A percentile compares a stretch with the other conserved stretches of the same genome.
Evolutionary conservation across 2,113 vertebrate genomes (phyloP).

Genomic region (Gallinago paraguaiae): DNA sequence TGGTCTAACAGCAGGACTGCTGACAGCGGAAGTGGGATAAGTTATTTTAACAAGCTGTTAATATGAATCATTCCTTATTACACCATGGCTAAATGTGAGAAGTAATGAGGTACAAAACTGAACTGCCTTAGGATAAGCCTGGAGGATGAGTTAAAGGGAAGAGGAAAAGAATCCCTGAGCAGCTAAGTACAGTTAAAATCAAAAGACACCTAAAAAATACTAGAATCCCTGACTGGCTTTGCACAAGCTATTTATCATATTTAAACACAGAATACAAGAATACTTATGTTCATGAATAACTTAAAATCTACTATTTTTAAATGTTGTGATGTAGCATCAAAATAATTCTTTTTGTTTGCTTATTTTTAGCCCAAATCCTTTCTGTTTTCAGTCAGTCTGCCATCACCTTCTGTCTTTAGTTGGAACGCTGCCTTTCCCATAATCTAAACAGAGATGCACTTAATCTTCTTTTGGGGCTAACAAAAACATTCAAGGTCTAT

Average conservation of each 20-base stretch:
- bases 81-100: not conserved
- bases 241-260: not conserved
- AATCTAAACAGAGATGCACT: not conserved
- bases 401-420: not conserved
- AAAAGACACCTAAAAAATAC: not conserved
- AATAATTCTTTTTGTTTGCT: not conserved
- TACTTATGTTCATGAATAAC: not conserved
- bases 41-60: not conserved
- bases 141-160: not conserved
- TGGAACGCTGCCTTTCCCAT: fast-evolving
- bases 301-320: not conserved
- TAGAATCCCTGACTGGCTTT: not conserved
- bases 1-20: not conserved
- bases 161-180: not conserved
- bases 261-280: not conserved
- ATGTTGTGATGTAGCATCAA: not conserved
- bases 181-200: not conserved
- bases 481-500: not conserved
- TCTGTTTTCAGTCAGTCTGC: not conserved
- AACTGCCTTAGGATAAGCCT: not conserved
- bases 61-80: not conserved
- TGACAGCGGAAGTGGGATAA: not conserved
- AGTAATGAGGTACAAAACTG: not conserved
- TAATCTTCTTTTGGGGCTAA: not conserved
- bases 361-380: not conserved